Evolutionary conservation across 2,113 vertebrate species (phyloP).

Genomic region (Cathartes aura): DNA sequence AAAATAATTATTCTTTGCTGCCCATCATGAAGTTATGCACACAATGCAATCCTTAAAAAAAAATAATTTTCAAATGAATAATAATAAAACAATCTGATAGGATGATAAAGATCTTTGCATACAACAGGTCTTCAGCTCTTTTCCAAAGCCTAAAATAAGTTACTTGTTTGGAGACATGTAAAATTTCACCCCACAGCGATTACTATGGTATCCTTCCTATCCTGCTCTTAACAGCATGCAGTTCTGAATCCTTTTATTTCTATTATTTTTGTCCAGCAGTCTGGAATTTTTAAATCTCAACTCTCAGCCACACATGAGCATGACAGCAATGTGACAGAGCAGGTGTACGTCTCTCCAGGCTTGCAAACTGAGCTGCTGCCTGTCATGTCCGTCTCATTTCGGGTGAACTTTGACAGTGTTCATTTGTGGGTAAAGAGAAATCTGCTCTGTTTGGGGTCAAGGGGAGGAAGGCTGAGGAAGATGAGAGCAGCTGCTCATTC

Average conservation of each 20-base stretch:
- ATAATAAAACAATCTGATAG: background rate
- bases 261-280: background rate
- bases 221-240: background rate
- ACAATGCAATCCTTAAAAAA: background rate
- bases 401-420: background rate
- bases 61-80: background rate
- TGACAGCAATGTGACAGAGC: background rate
- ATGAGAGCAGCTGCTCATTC: slow-evolving; percentile 23
- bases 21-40: background rate
- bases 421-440: background rate
- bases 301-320: background rate
- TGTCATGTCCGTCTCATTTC: background rate
- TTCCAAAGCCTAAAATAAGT: background rate
- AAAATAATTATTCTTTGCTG: background rate
- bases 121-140: background rate
- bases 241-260: background rate
- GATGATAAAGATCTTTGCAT: background rate
- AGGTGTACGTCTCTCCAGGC: background rate
- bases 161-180: background rate
- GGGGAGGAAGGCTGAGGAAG: background rate
- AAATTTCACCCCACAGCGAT: background rate
- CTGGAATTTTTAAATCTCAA: background rate
- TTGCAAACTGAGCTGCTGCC: background rate
- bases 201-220: background rate
- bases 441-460: background rate